Evolutionary conservation across 2,797 vertebrate genomes (phyloP).

Genomic region (Schizopygopsis malacanthus): DNA sequence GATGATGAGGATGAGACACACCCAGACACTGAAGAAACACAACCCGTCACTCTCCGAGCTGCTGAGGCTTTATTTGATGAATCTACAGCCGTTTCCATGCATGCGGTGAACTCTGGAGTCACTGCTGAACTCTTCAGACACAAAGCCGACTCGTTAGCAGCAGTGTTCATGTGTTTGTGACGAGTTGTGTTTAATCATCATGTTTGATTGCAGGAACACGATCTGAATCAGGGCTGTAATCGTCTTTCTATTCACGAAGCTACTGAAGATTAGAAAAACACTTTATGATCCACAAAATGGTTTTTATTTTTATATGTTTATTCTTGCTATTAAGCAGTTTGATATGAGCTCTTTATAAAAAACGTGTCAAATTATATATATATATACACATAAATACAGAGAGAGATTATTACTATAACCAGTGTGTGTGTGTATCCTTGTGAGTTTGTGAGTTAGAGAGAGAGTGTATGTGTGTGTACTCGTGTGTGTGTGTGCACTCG

Average conservation of each 20-base stretch:
- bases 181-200: background rate
- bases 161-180: background rate
- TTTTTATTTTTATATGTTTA: slow-evolving; percentile 4
- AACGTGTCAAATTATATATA: background rate
- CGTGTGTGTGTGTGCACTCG: too few relatives aligned
- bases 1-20: background rate
- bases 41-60: background rate
- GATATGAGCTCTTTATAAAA: background rate
- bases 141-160: background rate
- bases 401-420: background rate
- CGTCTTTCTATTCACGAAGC: background rate
- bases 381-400: background rate
- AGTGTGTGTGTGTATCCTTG: background rate
- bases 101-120: background rate
- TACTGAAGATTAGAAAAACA: background rate
- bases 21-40: background rate
- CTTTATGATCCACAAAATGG: background rate
- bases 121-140: background rate
- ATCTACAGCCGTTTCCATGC: background rate
- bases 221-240: background rate
- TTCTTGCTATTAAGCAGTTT: background rate
- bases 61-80: background rate
- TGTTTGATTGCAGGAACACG: background rate
- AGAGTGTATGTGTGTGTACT: too few relatives aligned
- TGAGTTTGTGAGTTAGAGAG: too few relatives aligned